Conservation (phyloP, 64 coral and sea anemone genomes). For the Trachythela sp. region DNA sequence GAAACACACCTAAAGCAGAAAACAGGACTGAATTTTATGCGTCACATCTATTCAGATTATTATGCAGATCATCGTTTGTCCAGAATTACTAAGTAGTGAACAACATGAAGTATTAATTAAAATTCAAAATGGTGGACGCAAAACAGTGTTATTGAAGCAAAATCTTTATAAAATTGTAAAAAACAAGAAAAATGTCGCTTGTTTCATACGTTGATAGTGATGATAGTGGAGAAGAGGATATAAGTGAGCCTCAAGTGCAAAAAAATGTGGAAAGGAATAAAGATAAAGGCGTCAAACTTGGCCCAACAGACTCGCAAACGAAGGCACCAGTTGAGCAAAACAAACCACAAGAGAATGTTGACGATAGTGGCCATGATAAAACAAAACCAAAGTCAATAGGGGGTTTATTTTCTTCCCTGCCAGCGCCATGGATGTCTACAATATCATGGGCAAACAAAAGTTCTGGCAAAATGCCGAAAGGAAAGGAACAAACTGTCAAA, state of each 20-base stretch:
- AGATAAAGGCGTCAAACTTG: not conserved
- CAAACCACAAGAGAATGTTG: slow-evolving; percentile 43
- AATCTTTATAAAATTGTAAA: not conserved
- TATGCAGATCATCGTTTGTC: too few species aligned
- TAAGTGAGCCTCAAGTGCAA: not conserved
- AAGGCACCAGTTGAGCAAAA: slow-evolving; percentile 42
- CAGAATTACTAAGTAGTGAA: too few species aligned
- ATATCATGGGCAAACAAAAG: not conserved
- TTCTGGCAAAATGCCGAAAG: not conserved
- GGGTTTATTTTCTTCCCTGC: slow-evolving; percentile 79
- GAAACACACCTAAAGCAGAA: too few species aligned
- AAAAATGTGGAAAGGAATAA: not conserved
- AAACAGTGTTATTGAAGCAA: too few species aligned
- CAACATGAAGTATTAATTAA: too few species aligned
- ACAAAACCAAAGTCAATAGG: slow-evolving; percentile 69
- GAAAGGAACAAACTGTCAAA: not conserved
- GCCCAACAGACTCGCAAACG: slow-evolving; percentile 46
- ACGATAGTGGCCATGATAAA: slow-evolving; percentile 15
- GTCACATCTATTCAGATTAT: too few species aligned
- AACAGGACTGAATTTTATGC: too few species aligned
- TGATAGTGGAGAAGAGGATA: slow-evolving; percentile 43
- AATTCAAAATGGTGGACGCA: too few species aligned
- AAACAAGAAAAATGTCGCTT: slow-evolving; percentile 52
- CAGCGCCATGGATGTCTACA: slow-evolving; percentile 60
- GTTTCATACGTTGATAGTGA: slow-evolving; percentile 63